phyloP scores from a whole-genome alignment of 2,797 vertebrate genomes.

The Ciconia nigra region DNA sequence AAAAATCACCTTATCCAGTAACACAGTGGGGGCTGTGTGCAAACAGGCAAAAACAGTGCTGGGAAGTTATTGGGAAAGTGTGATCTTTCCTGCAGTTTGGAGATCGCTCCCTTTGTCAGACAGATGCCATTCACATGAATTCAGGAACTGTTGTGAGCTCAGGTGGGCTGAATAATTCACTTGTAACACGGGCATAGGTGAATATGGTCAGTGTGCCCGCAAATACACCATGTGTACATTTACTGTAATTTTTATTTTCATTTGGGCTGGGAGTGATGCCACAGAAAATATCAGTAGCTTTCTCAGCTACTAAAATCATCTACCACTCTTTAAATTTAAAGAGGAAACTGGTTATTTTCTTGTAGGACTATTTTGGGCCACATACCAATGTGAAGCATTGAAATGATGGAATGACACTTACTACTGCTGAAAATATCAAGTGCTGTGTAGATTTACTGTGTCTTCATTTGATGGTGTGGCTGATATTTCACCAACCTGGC shows the following conservation, averaged over 20 bases:
- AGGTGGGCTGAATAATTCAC: not conserved
- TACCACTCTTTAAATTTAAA: constrained; percentile 10
- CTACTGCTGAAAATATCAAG: not conserved
- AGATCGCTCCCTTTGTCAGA: not conserved
- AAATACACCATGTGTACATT: not conserved
- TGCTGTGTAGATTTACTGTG: not conserved
- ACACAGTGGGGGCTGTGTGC: not conserved
- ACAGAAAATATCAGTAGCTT: constrained; percentile 29
- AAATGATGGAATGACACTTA: not conserved
- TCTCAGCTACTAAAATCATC: constrained; percentile 47
- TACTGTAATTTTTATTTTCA: not conserved
- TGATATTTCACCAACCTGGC: not conserved
- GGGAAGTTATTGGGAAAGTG: not conserved
- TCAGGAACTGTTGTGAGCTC: not conserved
- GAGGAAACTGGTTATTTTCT: not conserved
- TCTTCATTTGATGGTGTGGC: not conserved
- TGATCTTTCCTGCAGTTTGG: not conserved
- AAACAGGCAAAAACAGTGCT: not conserved
- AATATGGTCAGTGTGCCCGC: not conserved
- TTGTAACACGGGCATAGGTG: not conserved
- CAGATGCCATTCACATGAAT: not conserved
- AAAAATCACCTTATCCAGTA: not conserved
- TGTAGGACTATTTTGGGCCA: not conserved
- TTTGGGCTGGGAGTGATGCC: constrained; percentile 20
- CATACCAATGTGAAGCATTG: not conserved